These are phyloP conservation scores for Caranx ignobilis DNA, from an alignment of 2,113 vertebrate species.

Conservation along the genomic window DNA sequence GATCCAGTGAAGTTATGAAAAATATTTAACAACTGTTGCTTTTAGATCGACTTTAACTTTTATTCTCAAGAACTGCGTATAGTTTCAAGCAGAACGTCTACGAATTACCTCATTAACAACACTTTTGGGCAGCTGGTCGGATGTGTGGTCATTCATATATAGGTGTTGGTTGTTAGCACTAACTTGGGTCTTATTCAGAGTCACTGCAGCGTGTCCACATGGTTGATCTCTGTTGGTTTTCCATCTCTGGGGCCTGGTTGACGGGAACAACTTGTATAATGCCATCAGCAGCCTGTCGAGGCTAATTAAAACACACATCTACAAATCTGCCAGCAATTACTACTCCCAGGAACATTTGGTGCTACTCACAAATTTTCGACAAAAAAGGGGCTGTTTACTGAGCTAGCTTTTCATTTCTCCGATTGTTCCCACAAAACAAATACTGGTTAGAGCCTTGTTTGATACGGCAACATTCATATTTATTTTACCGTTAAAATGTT, in stretches of 20 bases:
- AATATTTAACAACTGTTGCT: slow-evolving; percentile 10
- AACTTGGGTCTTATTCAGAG: slow-evolving; percentile 49
- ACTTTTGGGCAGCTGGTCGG: slow-evolving; percentile 16
- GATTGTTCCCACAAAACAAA: slow-evolving; percentile 83
- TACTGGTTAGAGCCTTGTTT: slow-evolving; percentile 78
- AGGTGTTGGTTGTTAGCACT: slow-evolving; percentile 51
- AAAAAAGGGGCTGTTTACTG: slow-evolving; percentile 80
- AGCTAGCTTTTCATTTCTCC: slow-evolving; percentile 82
- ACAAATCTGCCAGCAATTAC: slow-evolving; percentile 84
- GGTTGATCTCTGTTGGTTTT: slow-evolving; percentile 70
- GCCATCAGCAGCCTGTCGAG: slow-evolving; percentile 76
- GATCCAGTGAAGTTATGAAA: slow-evolving; percentile 25
- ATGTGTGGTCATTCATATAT: slow-evolving; percentile 35
- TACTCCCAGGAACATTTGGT: slow-evolving; percentile 79
- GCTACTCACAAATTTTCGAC: slow-evolving; percentile 77
- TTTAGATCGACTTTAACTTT: slow-evolving; percentile 23
- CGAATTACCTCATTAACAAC: slow-evolving; percentile 36
- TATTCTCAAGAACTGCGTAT: neutral
- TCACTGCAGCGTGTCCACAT: slow-evolving; percentile 62
- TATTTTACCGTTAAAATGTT: slow-evolving; percentile 83
- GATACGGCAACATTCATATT: slow-evolving; percentile 79
- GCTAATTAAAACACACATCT: slow-evolving; percentile 83
- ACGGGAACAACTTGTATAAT: slow-evolving; percentile 66
- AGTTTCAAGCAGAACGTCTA: neutral
- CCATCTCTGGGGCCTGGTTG: slow-evolving; percentile 65